A percentile compares a stretch with the other conserved stretches of the same genome.
Conservation (phyloP, 2,797 vertebrate species). For the Taenioides sp. region DNA sequence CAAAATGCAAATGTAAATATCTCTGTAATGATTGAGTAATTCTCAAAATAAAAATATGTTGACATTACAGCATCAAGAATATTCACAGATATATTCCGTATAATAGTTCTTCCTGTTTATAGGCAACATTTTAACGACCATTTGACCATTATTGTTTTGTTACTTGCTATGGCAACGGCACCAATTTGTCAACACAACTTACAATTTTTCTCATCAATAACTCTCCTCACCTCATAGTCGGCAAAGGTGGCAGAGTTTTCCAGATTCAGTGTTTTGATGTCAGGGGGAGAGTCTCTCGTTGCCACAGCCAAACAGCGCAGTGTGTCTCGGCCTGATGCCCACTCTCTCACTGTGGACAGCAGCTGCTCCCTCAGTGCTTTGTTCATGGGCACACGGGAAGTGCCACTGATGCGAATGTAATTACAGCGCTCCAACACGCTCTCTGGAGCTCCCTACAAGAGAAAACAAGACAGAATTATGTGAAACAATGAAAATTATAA, state of each 20-base stretch:
- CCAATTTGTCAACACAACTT: too few relatives aligned
- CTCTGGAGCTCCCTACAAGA: constrained; percentile 78
- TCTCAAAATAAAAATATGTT: too few relatives aligned
- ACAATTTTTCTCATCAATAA: neutral
- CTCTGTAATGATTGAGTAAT: too few relatives aligned
- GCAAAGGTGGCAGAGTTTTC: constrained; percentile 72
- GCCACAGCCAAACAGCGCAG: constrained; percentile 82
- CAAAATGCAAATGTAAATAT: too few relatives aligned
- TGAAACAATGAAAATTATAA: too few relatives aligned
- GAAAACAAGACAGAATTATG: neutral
- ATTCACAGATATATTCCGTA: too few relatives aligned
- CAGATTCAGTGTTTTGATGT: constrained; percentile 72
- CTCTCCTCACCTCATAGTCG: constrained; percentile 73
- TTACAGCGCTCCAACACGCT: constrained; percentile 78
- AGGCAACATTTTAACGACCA: too few relatives aligned
- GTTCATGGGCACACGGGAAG: constrained; percentile 65
- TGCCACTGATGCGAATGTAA: constrained; percentile 62
- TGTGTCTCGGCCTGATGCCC: constrained; percentile 77
- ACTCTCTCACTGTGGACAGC: constrained; percentile 72
- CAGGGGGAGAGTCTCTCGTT: constrained; percentile 76
- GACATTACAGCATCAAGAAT: too few relatives aligned
- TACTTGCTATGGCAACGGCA: too few relatives aligned
- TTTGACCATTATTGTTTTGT: too few relatives aligned
- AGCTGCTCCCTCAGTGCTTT: constrained; percentile 68
- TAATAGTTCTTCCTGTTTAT: too few relatives aligned